Base-by-base conservation (phyloP, 2,113 vertebrate genomes). In the Lucifuga dentata region DNA sequence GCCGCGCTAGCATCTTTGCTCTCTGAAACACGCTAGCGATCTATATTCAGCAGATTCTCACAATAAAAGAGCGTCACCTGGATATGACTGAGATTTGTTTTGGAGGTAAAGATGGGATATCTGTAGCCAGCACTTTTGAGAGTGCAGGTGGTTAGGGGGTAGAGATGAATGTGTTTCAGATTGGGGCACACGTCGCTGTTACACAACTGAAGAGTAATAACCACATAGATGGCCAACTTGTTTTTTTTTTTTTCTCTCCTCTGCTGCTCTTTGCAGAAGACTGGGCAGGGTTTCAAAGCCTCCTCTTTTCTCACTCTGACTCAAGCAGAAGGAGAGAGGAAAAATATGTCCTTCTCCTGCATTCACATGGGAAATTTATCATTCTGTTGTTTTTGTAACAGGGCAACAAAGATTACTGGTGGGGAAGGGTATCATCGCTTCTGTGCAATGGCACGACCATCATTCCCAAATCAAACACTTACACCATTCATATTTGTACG, bases 121-220 rank as follows among this genome's bases (percentile, higher is more conserved):
- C 38, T 9, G 2, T 16, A 69, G 70, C 77, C 75, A 77, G 73
- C 80, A 74, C 53, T 68, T 76, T 55, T 67, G 56, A 73, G 68
- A 55, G 66, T 83, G 68, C 85, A 89, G 84, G 78, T 85, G 82
- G 73, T 63, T 77, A 0, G 21, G 72, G 73, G 70, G 64, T 74
- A 56, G 71, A 83, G 86, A 80, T 69, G 77, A 83, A 83, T 85
- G 76, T 68, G 68, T 61, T 58, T 73, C 73, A 64, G 72, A 80
- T 44, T 45, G 70, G 79, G 76, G 69, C 79, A 86, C 89, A 82
- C 84, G 80, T 82, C 78, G 23, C 64, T 15, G 72, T 84, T 78
- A 76, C 76, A 86, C 70, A 85, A 82, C 81, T 73, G 73, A 86
- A 86, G 89, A 75, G 76, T 84, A 78, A 80, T 86, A 85, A 84